These are phyloP conservation scores for Reinhardtius hippoglossoides DNA, from an alignment of 2,113 vertebrate genomes.

Conservation along the genomic window DNA sequence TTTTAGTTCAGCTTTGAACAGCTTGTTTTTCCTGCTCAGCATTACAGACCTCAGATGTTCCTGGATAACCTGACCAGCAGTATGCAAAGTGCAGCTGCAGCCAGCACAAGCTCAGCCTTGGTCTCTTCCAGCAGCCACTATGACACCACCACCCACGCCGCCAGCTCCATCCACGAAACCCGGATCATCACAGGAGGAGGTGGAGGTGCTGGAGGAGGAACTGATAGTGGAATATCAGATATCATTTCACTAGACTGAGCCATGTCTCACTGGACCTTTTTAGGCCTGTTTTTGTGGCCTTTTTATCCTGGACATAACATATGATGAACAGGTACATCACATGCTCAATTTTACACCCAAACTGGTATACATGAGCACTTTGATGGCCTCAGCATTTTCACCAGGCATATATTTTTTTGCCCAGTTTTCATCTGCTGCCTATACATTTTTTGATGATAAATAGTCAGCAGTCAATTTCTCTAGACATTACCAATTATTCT, in stretches of 20 bases:
- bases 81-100: slow-evolving; percentile 84
- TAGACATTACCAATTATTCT: too few relatives aligned
- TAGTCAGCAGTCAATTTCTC: not conserved
- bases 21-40: slow-evolving; percentile 71
- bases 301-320: not conserved
- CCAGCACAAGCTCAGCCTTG: slow-evolving; percentile 85
- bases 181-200: slow-evolving; percentile 86
- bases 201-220: slow-evolving; percentile 38
- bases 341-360: slow-evolving; percentile 5
- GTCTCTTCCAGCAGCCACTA: slow-evolving; percentile 87
- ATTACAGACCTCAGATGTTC: slow-evolving; percentile 97
- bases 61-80: slow-evolving; percentile 93
- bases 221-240: slow-evolving; percentile 83
- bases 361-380: slow-evolving; percentile 26
- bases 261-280: slow-evolving; percentile 10
- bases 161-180: slow-evolving; percentile 85
- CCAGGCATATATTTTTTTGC: not conserved
- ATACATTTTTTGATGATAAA: not conserved
- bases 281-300: slow-evolving; percentile 23
- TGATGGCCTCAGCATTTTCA: slow-evolving; percentile 14
- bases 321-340: not conserved
- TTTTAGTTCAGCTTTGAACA: not conserved
- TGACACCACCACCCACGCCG: slow-evolving; percentile 77
- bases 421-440: not conserved
- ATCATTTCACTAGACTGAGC: slow-evolving; percentile 94